A percentile compares a stretch with the other conserved stretches of the same genome.
Evolutionary conservation across 2,797 vertebrate species (phyloP).

Genomic region (Girardinus metallicus): DNA sequence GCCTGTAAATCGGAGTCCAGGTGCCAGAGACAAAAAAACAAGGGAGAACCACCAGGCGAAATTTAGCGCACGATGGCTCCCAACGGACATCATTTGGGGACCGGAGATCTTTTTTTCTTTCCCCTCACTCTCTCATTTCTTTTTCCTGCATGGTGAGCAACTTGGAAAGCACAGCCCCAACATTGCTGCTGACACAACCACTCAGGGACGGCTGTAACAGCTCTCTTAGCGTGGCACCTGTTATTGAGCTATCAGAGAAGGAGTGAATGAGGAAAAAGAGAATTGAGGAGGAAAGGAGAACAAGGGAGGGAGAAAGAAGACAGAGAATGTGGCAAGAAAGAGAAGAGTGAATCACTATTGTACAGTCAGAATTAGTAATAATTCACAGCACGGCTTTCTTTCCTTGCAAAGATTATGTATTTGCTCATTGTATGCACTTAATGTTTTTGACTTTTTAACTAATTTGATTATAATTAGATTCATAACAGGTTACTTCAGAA

Average conservation of each 20-base stretch:
- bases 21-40: constrained; percentile 70
- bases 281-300: constrained; percentile 25
- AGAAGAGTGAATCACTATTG: constrained; percentile 82
- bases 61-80: constrained; percentile 79
- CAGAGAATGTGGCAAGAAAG: constrained; percentile 65
- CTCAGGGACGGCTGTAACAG: constrained; percentile 83
- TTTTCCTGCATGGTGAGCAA: constrained; percentile 84
- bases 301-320: constrained; percentile 69
- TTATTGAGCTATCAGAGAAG: constrained; percentile 82
- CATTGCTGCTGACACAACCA: constrained; percentile 85
- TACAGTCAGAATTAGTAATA: constrained; percentile 85
- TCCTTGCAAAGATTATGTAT: constrained; percentile 31
- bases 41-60: constrained; percentile 72
- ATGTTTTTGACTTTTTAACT: constrained; percentile 35
- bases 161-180: constrained; percentile 77
- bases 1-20: constrained; percentile 72
- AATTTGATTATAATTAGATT: constrained; percentile 48
- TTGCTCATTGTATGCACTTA: constrained; percentile 28
- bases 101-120: constrained; percentile 57
- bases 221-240: constrained; percentile 86
- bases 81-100: constrained; percentile 78
- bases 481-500: constrained; percentile 44
- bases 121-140: constrained; percentile 58
- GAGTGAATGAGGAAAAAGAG: constrained; percentile 72
- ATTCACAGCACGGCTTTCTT: constrained; percentile 57